Base-by-base conservation (phyloP, 1,140 invertebrate genomes). In the Battus philenor region DNA sequence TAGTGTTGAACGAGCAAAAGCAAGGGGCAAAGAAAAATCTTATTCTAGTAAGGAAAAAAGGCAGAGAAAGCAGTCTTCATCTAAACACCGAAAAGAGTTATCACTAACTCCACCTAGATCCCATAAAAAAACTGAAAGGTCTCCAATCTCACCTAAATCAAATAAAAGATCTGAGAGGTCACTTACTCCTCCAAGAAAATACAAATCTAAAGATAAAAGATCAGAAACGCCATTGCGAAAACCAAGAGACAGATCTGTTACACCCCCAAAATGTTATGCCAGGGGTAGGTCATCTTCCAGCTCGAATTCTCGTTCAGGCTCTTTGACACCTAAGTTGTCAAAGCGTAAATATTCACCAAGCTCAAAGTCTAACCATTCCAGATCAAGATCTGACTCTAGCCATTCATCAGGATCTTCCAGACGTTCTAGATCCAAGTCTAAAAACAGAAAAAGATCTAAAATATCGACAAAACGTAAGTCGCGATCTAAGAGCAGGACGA, bases 201-300 rank as follows among this genome's bases (percentile, higher is more conserved):
- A 59, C 39, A 76, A 74, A 48, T 59, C 61, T 22, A 72, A 71
- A 32, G 61, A 68, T 13, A 41, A 45, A 7, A 56, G 52, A 41
- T 53, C 65, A 12, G 46, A 46, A 4, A 62, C 61, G 9, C 56
- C 60, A 12, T 41, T 52, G 4, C 64, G 60, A 38, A 73, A 68
- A 53, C 43, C 20, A 0, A 69, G 59, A 54, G 72, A 80, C 11
- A 72, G 51, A 44, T 83, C 78, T 4, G 44, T 82, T 16, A 82
- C 80, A 1, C 78, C 77, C 7, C 77, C 80, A 3, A 72, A 77
- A 39, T 68, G 70, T 45, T 84, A 84, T 38, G 72, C 72, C 2
- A 59, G 74, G 34, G 68, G 50, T 39, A 41, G 36, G 15, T 77
- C 67, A 10, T 59, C 59, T 5, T 67, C 69, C 13, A 68, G 59